phyloP scores from a whole-genome alignment of 2,888 invertebrate species.

The Nezara viridula region DNA sequence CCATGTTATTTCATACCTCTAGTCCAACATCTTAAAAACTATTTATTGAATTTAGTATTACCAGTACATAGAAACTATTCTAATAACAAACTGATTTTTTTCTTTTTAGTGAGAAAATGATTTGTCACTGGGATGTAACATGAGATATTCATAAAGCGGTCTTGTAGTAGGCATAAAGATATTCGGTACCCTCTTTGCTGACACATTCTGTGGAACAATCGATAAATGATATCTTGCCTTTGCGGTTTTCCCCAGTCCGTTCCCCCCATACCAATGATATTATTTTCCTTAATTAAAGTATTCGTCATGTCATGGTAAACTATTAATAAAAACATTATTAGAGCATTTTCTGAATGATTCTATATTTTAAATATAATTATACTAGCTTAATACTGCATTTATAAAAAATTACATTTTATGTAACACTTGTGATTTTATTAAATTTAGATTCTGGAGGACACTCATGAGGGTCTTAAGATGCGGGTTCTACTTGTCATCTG shows the following conservation, averaged over 20 bases:
- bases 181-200: not conserved
- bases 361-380: too few relatives aligned
- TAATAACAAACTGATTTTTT: not conserved
- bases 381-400: too few relatives aligned
- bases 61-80: too few relatives aligned
- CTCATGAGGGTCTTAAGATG: too few relatives aligned
- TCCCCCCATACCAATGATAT: not conserved
- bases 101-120: not conserved
- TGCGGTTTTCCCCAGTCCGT: not conserved
- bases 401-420: too few relatives aligned
- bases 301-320: not conserved
- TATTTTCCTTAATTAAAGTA: not conserved
- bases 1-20: too few relatives aligned
- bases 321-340: not conserved
- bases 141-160: not conserved
- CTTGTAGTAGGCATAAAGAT: not conserved
- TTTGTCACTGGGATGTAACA: not conserved
- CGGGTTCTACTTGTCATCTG: too few relatives aligned
- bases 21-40: too few relatives aligned
- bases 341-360: too few relatives aligned
- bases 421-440: too few relatives aligned
- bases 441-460: too few relatives aligned
- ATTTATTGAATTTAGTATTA: too few relatives aligned
- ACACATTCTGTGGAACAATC: not conserved
- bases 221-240: not conserved